These are phyloP conservation scores for Nycteola revayana DNA, from an alignment of 2,888 invertebrate species.

Conservation along the genomic window DNA sequence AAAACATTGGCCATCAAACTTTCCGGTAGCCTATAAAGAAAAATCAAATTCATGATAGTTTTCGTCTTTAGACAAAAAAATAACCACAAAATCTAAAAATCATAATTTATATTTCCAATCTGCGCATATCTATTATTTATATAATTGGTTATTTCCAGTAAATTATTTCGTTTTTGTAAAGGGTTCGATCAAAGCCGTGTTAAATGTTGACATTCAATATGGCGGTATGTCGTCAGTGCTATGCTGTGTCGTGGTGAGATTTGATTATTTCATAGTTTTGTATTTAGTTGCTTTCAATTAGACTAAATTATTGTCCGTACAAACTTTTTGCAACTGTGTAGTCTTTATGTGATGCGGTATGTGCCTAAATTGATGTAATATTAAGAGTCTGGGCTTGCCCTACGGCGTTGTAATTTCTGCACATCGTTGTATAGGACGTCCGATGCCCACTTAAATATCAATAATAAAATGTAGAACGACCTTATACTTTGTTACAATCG, in stretches of 20 bases:
- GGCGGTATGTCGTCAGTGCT: conserved; percentile 98
- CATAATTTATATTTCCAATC: conserved; percentile 39
- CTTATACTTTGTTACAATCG: conserved; percentile 46
- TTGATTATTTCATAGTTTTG: conserved; percentile 65
- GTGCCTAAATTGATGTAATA: conserved; percentile 36
- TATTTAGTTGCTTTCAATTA: conserved; percentile 48
- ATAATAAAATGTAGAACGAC: conserved; percentile 59
- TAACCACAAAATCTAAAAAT: conserved; percentile 71
- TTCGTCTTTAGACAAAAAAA: conserved; percentile 70
- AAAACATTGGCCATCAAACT: no score
- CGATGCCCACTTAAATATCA: conserved; percentile 62
- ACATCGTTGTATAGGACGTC: conserved; percentile 58
- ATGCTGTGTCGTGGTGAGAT: conserved; percentile 98
- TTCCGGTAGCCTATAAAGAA: conserved; percentile 48
- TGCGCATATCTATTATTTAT: conserved; percentile 31
- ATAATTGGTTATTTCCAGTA: conserved; percentile 32
- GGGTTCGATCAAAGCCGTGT: conserved; percentile 65
- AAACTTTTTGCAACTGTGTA: conserved; percentile 38
- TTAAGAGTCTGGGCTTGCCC: conserved; percentile 33
- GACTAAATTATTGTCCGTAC: conserved; percentile 36
- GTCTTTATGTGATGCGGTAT: conserved; percentile 38
- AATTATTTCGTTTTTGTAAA: conserved; percentile 40
- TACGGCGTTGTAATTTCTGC: conserved; percentile 60
- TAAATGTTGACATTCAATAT: conserved; percentile 92
- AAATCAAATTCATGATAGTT: conserved; percentile 59